Evolutionary conservation across 2,797 vertebrate genomes (phyloP).

Genomic region (Lates japonicus): DNA sequence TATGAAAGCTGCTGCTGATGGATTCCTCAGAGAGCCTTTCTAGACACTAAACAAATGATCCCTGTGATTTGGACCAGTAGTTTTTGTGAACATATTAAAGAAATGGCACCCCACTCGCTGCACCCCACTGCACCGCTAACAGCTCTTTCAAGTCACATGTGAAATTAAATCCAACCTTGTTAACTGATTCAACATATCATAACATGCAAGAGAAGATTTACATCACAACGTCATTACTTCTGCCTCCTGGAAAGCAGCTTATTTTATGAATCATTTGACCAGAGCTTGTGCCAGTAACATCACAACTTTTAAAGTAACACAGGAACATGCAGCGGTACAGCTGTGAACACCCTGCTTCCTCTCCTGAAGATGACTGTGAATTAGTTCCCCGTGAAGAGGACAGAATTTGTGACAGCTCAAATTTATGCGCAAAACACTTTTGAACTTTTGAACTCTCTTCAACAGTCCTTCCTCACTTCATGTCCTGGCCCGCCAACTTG

Average conservation of each 20-base stretch:
- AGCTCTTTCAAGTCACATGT: conserved; percentile 12
- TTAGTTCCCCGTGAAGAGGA: conserved; percentile 13
- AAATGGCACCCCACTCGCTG: background rate
- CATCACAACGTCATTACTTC: background rate
- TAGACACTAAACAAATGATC: background rate
- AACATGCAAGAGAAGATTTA: conserved; percentile 5
- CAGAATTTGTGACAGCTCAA: background rate
- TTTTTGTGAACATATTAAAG: conserved; percentile 18
- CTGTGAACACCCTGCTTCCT: background rate
- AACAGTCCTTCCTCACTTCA: background rate
- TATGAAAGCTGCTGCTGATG: conserved; percentile 14
- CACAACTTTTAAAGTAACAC: background rate
- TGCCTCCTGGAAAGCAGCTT: background rate
- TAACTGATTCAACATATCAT: conserved; percentile 20
- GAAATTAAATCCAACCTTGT: conserved; percentile 19
- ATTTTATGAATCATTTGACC: background rate
- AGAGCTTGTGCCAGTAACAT: background rate
- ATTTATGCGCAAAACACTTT: conserved; percentile 4
- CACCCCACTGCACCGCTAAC: background rate
- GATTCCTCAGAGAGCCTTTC: conserved; percentile 15
- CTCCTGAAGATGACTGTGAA: background rate
- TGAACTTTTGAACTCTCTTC: conserved; percentile 25
- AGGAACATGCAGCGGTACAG: background rate
- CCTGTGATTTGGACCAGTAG: conserved; percentile 11
- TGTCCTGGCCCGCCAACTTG: background rate